phyloP scores from a whole-genome alignment of 1,140 invertebrate genomes.

The Drosophila yakuba region DNA sequence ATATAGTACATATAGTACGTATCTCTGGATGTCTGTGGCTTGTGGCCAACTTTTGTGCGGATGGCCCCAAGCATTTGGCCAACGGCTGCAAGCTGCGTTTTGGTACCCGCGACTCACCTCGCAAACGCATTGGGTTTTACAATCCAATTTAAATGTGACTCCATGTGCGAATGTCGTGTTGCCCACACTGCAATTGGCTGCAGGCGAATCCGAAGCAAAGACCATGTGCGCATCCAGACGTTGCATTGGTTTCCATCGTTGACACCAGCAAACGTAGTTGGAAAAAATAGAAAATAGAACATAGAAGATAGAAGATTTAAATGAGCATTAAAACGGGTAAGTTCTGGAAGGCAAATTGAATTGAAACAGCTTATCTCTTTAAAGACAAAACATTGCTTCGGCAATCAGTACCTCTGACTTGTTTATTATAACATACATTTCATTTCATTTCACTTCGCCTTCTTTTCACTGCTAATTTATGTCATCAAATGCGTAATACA shows the following conservation, averaged over 20 bases:
- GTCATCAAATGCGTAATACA: conserved; percentile 51
- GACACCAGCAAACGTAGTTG: conserved; percentile 17
- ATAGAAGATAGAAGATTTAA: conserved; percentile 40
- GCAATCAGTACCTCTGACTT: conserved; percentile 1
- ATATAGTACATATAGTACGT: neutral
- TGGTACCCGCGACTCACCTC: conserved; percentile 85
- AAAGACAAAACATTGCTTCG: neutral
- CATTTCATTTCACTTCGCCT: conserved; percentile 18
- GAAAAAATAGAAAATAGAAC: conserved; percentile 19
- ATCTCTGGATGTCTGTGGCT: conserved; percentile 48
- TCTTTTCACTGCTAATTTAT: conserved; percentile 45
- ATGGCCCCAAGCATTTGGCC: conserved; percentile 8
- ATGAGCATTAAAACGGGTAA: conserved; percentile 42
- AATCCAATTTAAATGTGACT: conserved; percentile 88
- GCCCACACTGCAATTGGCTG: conserved; percentile 86
- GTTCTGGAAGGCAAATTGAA: neutral
- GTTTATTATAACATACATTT: conserved; percentile 26
- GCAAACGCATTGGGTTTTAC: conserved; percentile 89
- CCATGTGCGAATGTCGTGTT: conserved; percentile 88
- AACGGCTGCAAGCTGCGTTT: neutral
- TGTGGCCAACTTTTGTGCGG: conserved; percentile 47
- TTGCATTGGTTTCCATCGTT: conserved; percentile 47
- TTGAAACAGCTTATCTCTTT: conserved; percentile 4
- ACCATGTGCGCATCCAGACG: conserved; percentile 25
- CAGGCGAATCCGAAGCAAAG: conserved; percentile 45